phyloP scores from a whole-genome alignment of 2,888 invertebrate species.

The Heliconius cydno region DNA sequence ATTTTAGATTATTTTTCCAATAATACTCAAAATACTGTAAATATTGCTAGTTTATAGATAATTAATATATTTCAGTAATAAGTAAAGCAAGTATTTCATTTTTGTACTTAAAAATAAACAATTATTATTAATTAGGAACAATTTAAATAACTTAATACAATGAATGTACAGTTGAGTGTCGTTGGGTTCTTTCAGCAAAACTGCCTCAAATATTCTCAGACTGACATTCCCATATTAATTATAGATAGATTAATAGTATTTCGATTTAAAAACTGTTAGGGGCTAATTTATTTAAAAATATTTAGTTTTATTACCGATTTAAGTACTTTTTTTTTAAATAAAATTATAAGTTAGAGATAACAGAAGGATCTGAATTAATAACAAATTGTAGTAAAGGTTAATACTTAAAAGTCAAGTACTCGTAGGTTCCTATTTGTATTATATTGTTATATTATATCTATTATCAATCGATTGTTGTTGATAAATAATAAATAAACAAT shows the following conservation, averaged over 20 bases:
- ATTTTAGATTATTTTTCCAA: neutral
- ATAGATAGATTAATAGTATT: neutral
- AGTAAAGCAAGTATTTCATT: no score
- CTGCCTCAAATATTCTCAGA: neutral
- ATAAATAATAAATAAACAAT: slow-evolving; percentile 19
- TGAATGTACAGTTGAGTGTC: neutral
- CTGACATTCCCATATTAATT: neutral
- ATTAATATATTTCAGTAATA: neutral
- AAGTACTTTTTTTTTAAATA: neutral
- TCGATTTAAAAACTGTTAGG: neutral
- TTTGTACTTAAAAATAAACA: no score
- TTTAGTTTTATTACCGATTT: neutral
- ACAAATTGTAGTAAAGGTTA: neutral
- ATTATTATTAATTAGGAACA: no score
- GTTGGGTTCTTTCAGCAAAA: neutral
- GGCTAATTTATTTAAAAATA: neutral
- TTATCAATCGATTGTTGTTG: slow-evolving; percentile 10
- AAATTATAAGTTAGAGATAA: neutral
- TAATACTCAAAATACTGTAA: neutral
- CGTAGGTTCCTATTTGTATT: slow-evolving; percentile 21
- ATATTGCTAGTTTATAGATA: neutral
- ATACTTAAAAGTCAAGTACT: neutral
- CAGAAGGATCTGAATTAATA: neutral
- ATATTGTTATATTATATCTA: slow-evolving; percentile 11
- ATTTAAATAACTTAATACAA: no score